Conservation (phyloP, 2,797 vertebrate species). For the Falco naumanni region DNA sequence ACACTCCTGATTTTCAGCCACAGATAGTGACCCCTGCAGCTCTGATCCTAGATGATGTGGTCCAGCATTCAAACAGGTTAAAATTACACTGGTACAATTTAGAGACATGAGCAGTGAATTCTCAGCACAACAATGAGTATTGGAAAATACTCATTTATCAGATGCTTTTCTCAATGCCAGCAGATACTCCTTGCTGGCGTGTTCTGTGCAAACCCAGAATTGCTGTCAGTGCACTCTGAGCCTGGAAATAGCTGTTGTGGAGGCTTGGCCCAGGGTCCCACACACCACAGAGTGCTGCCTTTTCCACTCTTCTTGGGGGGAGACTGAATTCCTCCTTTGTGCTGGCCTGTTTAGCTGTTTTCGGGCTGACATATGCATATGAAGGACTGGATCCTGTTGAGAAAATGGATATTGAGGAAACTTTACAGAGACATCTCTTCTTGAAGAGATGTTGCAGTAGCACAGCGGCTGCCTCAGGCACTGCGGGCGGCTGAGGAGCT, state of each 20-base stretch:
- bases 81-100: not conserved
- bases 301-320: not conserved
- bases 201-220: not conserved
- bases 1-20: not conserved
- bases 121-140: not conserved
- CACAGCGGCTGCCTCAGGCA: fast-evolving
- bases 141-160: not conserved
- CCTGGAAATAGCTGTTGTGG: not conserved
- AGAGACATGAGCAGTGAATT: not conserved
- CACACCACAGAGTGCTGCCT: fast-evolving
- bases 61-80: not conserved
- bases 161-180: not conserved
- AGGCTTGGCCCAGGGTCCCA: not conserved
- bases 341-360: not conserved
- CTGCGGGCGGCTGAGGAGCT: fast-evolving
- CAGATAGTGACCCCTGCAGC: not conserved
- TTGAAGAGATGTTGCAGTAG: not conserved
- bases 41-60: not conserved
- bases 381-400: not conserved
- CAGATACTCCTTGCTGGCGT: not conserved
- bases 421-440: not conserved
- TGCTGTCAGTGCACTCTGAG: fast-evolving
- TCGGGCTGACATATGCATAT: fast-evolving
- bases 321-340: not conserved
- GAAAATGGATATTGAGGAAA: not conserved